These are phyloP conservation scores for Astreopora myriophthalma DNA, from an alignment of 64 coral and sea anemone species.

Conservation along the genomic window DNA sequence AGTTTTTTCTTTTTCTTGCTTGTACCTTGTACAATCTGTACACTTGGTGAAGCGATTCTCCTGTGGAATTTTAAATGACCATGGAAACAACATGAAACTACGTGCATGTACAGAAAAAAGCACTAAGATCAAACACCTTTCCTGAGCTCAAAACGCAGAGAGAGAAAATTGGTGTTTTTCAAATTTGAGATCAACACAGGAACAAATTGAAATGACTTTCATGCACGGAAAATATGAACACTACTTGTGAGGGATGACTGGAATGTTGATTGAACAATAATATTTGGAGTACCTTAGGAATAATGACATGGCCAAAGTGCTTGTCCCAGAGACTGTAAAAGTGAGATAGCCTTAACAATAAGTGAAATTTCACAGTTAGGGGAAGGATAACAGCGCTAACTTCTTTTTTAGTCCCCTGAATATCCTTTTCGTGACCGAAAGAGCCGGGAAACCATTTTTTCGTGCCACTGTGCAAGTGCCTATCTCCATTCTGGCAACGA, in stretches of 20 bases:
- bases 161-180: neutral
- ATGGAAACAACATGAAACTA: neutral
- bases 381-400: too few relatives aligned
- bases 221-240: neutral
- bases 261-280: neutral
- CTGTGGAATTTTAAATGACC: neutral
- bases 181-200: neutral
- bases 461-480: too few relatives aligned
- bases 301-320: constrained; percentile 49
- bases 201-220: neutral
- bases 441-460: too few relatives aligned
- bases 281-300: constrained; percentile 29
- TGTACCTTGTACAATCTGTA: constrained; percentile 45
- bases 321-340: too few relatives aligned
- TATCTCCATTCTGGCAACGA: too few relatives aligned
- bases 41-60: constrained; percentile 60
- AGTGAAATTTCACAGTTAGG: too few relatives aligned
- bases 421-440: too few relatives aligned
- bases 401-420: too few relatives aligned
- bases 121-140: neutral
- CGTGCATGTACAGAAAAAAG: too few relatives aligned
- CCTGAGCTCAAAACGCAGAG: too few relatives aligned
- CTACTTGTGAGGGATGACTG: neutral
- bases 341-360: too few relatives aligned
- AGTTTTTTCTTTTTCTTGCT: constrained; percentile 38